Evolutionary conservation across 2,888 invertebrate species (phyloP).

Genomic region (Anticlea derivata): DNA sequence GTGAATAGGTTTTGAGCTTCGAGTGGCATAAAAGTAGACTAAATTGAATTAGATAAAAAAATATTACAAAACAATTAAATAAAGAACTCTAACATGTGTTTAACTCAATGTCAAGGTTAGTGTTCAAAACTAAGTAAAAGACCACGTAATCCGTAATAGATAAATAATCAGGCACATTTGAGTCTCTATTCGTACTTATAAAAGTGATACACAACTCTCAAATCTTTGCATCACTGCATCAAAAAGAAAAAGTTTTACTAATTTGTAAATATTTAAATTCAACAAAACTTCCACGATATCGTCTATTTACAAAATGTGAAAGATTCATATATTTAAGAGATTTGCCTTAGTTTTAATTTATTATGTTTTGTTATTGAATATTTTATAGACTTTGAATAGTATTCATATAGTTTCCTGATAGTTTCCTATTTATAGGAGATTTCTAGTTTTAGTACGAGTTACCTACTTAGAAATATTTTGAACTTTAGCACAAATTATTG

Average conservation of each 20-base stretch:
- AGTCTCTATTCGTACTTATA: too few relatives aligned
- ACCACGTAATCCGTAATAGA: too few relatives aligned
- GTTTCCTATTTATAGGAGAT: slow-evolving; percentile 45
- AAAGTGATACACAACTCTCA: too few relatives aligned
- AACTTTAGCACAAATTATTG: slow-evolving; percentile 12
- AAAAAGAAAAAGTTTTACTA: background rate
- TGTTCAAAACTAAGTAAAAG: too few relatives aligned
- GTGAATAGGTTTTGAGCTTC: slow-evolving; percentile 37
- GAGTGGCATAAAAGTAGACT: slow-evolving; percentile 42
- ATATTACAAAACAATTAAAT: background rate
- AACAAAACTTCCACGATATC: too few relatives aligned
- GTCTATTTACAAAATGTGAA: background rate
- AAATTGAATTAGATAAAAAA: slow-evolving; percentile 37
- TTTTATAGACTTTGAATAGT: slow-evolving; percentile 34
- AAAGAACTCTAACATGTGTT: slow-evolving; percentile 7
- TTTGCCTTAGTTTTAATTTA: slow-evolving; percentile 39
- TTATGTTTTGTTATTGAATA: slow-evolving; percentile 50
- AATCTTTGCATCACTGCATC: too few relatives aligned
- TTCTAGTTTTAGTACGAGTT: slow-evolving; percentile 55
- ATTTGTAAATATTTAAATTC: slow-evolving; percentile 16
- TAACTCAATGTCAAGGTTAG: too few relatives aligned
- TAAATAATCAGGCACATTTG: background rate
- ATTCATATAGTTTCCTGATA: slow-evolving; percentile 38
- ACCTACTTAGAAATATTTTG: slow-evolving; percentile 51
- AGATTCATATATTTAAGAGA: slow-evolving; percentile 23